A percentile compares a stretch with the other conserved stretches of the same genome.
Conservation (phyloP, 2,113 vertebrate species). For the Urocitellus parryii region DNA sequence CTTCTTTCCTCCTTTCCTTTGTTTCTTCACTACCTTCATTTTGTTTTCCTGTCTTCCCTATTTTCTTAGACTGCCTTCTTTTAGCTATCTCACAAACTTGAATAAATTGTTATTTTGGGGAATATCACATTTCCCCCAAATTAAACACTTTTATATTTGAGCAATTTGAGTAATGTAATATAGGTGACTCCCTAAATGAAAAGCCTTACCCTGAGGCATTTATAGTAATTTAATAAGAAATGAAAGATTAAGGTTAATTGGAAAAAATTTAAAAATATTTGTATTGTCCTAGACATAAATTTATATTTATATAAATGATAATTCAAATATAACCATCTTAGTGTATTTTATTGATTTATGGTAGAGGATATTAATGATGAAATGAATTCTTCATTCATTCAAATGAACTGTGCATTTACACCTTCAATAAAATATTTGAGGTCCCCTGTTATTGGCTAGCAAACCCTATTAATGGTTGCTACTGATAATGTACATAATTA, state of each 20-base stretch:
- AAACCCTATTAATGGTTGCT: not conserved
- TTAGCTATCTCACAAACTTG: not conserved
- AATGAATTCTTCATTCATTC: not conserved
- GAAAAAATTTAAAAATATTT: not conserved
- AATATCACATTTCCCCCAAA: not conserved
- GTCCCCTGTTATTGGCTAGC: not conserved
- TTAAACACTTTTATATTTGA: not conserved
- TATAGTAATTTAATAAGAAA: not conserved
- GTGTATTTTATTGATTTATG: not conserved
- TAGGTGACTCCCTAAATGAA: not conserved
- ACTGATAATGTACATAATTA: not conserved
- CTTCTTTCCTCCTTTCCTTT: rapidly evolving
- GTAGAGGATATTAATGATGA: not conserved
- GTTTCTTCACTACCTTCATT: not conserved
- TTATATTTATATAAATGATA: not conserved
- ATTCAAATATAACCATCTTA: not conserved
- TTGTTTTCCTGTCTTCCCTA: not conserved
- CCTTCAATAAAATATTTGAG: not conserved
- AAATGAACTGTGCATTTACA: not conserved
- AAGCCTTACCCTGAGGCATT: not conserved
- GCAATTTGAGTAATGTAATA: not conserved
- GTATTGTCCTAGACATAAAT: not conserved
- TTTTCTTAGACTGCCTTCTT: not conserved
- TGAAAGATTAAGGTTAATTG: not conserved
- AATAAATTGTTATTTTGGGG: not conserved